Base-by-base conservation (phyloP, 2,797 vertebrate genomes). In the Lerista edwardsae region DNA sequence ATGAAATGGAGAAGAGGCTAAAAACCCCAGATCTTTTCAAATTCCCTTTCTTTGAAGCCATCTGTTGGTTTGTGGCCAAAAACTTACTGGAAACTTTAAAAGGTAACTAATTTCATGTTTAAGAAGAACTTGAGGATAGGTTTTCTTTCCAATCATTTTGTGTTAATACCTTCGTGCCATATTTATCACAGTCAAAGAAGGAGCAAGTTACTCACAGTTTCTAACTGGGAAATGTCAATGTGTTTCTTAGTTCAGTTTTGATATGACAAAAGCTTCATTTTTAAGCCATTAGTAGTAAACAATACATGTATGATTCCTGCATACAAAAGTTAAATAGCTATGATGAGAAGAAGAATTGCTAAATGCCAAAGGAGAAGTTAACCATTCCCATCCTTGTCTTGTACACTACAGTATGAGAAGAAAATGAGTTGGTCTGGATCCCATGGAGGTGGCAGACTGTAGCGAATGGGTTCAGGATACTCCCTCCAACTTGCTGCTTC, bases 11-110 rank as follows among this genome's bases (percentile, higher is more conserved):
- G 93, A 98, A 99, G 91, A 97, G 99, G 84, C 95, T 99, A 88
- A 99, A 99, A 97, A 99, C 98, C 85, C 98, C 99, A 6, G 99
- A 99, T 96, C 98, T 99, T 95, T 99, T 99, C 94, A 99, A 99
- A 96, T 99, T 99, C 91, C 99, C 99, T 29, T 99, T 99, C 93
- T 99, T 99, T 88, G 98, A 99, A 97, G 98, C 99, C 93, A 99
- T 99, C 94, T 99, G 98, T 96, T 99, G 99, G 99, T 99, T 99
- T 94, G 98, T 99, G 96, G 99, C 97, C 95, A 99, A 98, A 96
- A 99, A 98, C 92, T 97, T 99, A 86, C 96, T 99, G 97, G 98
- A 99, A 96, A 99, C 96, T 41, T 94, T 99, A 61, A 99, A 98
- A 98, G 99, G 98, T 99, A 96, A 94, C 93, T 36, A 61, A 83